These are phyloP conservation scores for Formica exsecta DNA, from an alignment of 1,140 invertebrate species.

Conservation along the genomic window DNA sequence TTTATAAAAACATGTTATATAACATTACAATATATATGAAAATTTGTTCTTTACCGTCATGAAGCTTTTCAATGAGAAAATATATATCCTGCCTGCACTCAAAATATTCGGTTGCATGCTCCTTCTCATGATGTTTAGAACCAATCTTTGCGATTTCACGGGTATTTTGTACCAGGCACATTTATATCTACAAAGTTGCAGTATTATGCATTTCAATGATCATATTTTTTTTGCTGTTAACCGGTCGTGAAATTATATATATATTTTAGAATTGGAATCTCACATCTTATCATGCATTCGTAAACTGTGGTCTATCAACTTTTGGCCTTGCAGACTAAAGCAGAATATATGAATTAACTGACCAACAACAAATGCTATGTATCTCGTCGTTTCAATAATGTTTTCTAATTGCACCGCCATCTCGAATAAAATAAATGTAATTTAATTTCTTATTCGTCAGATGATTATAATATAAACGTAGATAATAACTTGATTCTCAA, in stretches of 20 bases:
- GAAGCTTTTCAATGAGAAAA: slow-evolving; percentile 26
- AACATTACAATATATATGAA: not conserved
- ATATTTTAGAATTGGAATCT: slow-evolving; percentile 7
- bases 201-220: too few relatives aligned
- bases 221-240: too few relatives aligned
- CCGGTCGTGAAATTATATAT: too few relatives aligned
- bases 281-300: slow-evolving; percentile 53
- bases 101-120: not conserved
- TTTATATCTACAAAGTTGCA: not conserved
- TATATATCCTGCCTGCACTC: slow-evolving; percentile 2
- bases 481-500: not conserved
- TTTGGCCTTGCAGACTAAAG: slow-evolving; percentile 61
- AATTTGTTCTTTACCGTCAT: not conserved
- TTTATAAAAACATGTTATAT: not conserved
- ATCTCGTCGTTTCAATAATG: not conserved
- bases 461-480: not conserved
- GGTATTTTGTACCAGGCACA: slow-evolving; percentile 9
- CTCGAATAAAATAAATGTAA: not conserved
- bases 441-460: not conserved
- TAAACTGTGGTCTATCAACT: slow-evolving; percentile 65
- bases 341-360: slow-evolving; percentile 65
- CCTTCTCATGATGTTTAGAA: slow-evolving; percentile 1
- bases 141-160: not conserved
- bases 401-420: not conserved
- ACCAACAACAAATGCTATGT: not conserved